Percentiles rank a stretch among this genome's conserved stretches.
These are phyloP conservation scores for Centrocercus urophasianus DNA, from an alignment of 2,113 vertebrate species.

Conservation along the genomic window DNA sequence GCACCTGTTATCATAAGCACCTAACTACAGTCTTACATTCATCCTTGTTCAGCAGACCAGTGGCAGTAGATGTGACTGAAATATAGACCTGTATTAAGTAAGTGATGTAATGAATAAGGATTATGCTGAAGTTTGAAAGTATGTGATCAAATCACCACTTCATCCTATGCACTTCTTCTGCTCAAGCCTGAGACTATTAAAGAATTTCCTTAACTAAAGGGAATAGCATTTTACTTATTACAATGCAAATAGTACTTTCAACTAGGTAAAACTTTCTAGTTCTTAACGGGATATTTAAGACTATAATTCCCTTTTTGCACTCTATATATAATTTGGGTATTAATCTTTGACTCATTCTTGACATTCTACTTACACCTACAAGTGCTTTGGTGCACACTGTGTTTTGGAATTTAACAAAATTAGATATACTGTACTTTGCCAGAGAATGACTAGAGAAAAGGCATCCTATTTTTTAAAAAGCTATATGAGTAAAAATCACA, in stretches of 20 bases:
- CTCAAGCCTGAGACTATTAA: neutral
- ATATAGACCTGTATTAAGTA: neutral
- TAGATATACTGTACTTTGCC: conserved; percentile 62
- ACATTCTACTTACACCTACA: conserved; percentile 81
- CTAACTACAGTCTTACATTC: neutral
- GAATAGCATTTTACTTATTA: neutral
- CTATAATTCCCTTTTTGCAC: conserved; percentile 63
- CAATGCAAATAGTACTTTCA: conserved; percentile 25
- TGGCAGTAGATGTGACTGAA: neutral
- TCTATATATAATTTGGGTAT: conserved; percentile 79
- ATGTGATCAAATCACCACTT: neutral
- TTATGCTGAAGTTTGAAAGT: neutral
- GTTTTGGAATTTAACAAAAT: conserved; percentile 75
- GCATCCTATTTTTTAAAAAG: neutral
- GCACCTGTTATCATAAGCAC: neutral
- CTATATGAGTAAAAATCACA: neutral
- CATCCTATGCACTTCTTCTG: neutral
- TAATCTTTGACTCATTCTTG: conserved; percentile 83
- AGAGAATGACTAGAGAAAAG: conserved; percentile 44
- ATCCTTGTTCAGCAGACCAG: neutral
- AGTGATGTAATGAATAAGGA: neutral
- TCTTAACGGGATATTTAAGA: conserved; percentile 67
- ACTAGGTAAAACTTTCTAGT: conserved; percentile 70
- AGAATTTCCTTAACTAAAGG: neutral
- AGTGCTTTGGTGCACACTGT: conserved; percentile 71